Evolutionary conservation across 2,888 invertebrate genomes (phyloP).

Genomic region (Lepas anatifera): DNA sequence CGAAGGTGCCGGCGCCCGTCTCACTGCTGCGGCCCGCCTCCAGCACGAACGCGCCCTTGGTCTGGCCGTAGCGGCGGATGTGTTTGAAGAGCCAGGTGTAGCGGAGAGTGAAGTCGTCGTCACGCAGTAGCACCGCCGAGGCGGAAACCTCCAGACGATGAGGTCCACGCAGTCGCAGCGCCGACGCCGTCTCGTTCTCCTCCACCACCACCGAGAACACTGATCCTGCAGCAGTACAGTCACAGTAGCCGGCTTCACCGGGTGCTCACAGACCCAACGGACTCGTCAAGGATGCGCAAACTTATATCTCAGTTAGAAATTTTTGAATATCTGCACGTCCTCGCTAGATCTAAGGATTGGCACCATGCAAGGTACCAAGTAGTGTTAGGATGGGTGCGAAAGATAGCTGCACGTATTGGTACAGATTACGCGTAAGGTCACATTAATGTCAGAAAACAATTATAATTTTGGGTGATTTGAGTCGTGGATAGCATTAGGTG

Average conservation of each 20-base stretch:
- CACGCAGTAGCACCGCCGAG: not conserved
- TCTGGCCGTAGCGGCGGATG: not conserved
- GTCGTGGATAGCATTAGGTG: too few species aligned
- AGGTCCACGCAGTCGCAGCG: not conserved
- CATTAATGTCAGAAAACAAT: too few species aligned
- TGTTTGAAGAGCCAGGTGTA: not conserved
- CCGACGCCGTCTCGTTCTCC: not conserved
- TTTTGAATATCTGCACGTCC: too few species aligned
- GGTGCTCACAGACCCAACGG: too few species aligned
- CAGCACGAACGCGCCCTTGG: not conserved
- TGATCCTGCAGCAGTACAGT: not conserved
- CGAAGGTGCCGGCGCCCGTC: not conserved
- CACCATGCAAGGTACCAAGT: too few species aligned
- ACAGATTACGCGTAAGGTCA: too few species aligned
- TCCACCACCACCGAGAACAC: not conserved
- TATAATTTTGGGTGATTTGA: too few species aligned
- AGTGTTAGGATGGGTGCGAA: too few species aligned
- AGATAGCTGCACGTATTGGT: too few species aligned
- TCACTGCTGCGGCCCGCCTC: conserved; percentile 6
- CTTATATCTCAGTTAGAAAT: too few species aligned
- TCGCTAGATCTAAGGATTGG: too few species aligned
- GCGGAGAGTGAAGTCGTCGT: not conserved
- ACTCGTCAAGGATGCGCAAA: too few species aligned
- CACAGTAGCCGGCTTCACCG: not conserved
- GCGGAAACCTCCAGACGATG: not conserved